Conservation (phyloP, 2,797 vertebrate species). For the Coregonus sp. region DNA sequence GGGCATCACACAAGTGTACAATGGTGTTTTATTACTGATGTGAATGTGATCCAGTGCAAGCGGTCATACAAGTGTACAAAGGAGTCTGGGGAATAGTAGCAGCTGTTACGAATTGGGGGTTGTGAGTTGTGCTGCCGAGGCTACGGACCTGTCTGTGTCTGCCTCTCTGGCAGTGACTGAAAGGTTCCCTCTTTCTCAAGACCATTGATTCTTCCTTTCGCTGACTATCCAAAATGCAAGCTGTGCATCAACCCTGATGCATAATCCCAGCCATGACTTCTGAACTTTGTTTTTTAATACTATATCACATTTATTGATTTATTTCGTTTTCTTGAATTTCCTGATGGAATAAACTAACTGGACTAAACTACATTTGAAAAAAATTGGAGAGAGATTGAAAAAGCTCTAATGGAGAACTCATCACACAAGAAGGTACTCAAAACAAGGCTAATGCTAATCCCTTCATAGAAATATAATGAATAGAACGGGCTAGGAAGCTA, state of each 20-base stretch:
- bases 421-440: neutral
- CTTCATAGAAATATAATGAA: no score
- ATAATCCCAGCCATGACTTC: neutral
- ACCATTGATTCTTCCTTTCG: neutral
- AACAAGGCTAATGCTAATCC: neutral
- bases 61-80: neutral
- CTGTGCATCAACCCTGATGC: neutral
- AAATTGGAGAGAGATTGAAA: neutral
- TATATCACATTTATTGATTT: neutral
- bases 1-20: no score
- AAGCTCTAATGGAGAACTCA: neutral
- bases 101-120: neutral
- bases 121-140: neutral
- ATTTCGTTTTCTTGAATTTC: neutral
- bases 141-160: neutral
- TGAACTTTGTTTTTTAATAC: neutral
- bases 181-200: no score
- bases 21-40: no score
- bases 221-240: neutral
- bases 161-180: neutral
- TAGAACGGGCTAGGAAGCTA: no score
- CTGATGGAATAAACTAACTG: neutral
- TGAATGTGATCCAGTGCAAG: neutral
- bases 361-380: neutral
- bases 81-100: no score